Evolutionary conservation across 1,140 invertebrate species (phyloP), one percentile per base, ranked within the genome.

Genomic region (Trinorchestia longiramus): DNA sequence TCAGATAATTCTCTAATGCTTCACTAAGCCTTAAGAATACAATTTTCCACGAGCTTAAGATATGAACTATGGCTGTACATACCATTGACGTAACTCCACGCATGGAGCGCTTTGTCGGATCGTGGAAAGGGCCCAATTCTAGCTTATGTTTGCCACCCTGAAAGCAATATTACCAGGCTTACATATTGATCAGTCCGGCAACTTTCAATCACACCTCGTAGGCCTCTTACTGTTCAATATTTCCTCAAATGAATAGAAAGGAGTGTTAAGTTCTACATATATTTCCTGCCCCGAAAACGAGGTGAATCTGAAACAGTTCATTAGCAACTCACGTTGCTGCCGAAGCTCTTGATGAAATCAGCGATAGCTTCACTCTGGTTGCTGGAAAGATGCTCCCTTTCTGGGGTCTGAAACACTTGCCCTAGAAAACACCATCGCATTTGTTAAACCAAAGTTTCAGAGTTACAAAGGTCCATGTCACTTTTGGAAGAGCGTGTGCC

Each of bases 171-270:
- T 45, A 94, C 92, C 40, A 47, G 44, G 43, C 41, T 45, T n/a
- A 94, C 92, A 94, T 40, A 94, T 47, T 94, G 92, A 94, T 94
- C 44, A 45, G 92, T 94, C 92, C 92, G 92, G 92, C 92, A 94
- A 94, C 92, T 94, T 94, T 43, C 43, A 94, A 94, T 94, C 92
- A 94, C 92, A 94, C 92, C 92, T 94, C 92, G 92, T 94, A 94
- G 92, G 92, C 92, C 92, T 94, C 92, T 94, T 94, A 94, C 92
- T 94, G 92, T 47, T 94, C 44, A 17, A 94, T 94, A 45, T 94
- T 94, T 94, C 92, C 44, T 94, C 40, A 94, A 94, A 47, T 90
- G 88, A 90, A 90, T 42, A 90, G n/a, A 42, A 90, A 90, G 88
- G 88, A 4, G 43, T 19, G 62, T 77, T 77, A 77, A 77, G 62